Evolutionary conservation across 2,113 vertebrate species (phyloP).

Genomic region (Channa maculata): DNA sequence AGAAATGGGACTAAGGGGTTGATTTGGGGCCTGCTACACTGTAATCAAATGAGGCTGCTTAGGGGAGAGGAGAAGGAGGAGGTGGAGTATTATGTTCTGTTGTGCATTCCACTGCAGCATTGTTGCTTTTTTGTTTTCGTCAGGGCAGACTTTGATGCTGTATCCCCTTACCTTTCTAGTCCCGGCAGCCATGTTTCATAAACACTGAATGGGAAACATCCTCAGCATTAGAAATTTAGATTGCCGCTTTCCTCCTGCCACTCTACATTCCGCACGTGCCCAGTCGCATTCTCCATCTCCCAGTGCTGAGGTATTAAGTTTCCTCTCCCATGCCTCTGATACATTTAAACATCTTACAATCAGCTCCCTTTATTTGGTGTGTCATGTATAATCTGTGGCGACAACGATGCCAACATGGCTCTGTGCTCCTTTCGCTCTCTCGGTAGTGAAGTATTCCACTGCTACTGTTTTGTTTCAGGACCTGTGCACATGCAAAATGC

Average conservation of each 20-base stretch:
- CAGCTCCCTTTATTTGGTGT: slow-evolving; percentile 68
- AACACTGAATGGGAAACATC: slow-evolving; percentile 84
- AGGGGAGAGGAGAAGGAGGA: slow-evolving; percentile 67
- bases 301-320: slow-evolving; percentile 72
- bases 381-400: slow-evolving; percentile 79
- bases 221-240: slow-evolving; percentile 85
- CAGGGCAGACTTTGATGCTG: slow-evolving; percentile 82
- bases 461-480: slow-evolving; percentile 62
- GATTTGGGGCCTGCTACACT: slow-evolving; percentile 72
- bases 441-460: slow-evolving; percentile 46
- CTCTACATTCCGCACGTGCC: slow-evolving; percentile 79
- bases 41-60: slow-evolving; percentile 81
- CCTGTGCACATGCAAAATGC: slow-evolving; percentile 46
- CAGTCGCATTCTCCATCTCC: slow-evolving; percentile 73
- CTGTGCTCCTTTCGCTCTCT: slow-evolving; percentile 54
- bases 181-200: slow-evolving; percentile 85
- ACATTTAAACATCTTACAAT: slow-evolving; percentile 76
- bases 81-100: slow-evolving; percentile 77
- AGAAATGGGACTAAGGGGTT: slow-evolving; percentile 66
- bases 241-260: slow-evolving; percentile 70
- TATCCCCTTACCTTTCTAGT: slow-evolving; percentile 84
- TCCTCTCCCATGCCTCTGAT: slow-evolving; percentile 75
- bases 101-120: slow-evolving; percentile 73
- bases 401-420: slow-evolving; percentile 74
- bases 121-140: slow-evolving; percentile 82